phyloP scores from a whole-genome alignment of 2,888 invertebrate genomes.

The Vesta saturnalis region DNA sequence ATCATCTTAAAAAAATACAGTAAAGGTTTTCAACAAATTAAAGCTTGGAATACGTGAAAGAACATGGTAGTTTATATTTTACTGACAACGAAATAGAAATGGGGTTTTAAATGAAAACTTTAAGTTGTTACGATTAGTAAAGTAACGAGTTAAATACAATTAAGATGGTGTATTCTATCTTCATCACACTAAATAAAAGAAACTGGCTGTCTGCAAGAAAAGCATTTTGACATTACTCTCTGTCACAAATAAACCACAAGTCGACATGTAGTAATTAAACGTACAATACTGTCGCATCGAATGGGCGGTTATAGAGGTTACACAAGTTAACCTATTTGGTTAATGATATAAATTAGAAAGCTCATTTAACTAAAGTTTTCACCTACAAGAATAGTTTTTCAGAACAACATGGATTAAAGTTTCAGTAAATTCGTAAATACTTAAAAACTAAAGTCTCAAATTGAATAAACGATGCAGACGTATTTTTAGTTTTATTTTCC shows the following conservation, averaged over 20 bases:
- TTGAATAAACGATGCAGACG: constrained; percentile 45
- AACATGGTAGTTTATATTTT: background rate
- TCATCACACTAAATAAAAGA: constrained; percentile 44
- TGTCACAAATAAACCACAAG: constrained; percentile 28
- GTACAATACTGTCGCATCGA: constrained; percentile 30
- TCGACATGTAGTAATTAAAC: constrained; percentile 39
- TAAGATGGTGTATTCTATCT: constrained; percentile 38
- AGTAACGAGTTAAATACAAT: constrained; percentile 34
- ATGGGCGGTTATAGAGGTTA: constrained; percentile 30
- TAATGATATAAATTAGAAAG: constrained; percentile 19
- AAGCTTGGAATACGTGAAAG: background rate
- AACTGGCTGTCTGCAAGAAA: constrained; percentile 39
- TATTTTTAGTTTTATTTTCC: constrained; percentile 49
- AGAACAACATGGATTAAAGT: constrained; percentile 24
- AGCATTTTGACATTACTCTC: constrained; percentile 24
- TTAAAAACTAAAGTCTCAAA: constrained; percentile 29
- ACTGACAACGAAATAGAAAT: background rate
- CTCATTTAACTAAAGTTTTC: background rate
- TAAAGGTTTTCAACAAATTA: too few relatives aligned
- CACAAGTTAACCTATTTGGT: constrained; percentile 23
- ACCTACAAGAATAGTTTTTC: too few relatives aligned
- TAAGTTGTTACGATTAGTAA: constrained; percentile 4
- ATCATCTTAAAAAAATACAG: too few relatives aligned
- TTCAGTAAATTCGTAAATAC: constrained; percentile 26
- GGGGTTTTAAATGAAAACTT: background rate